Base-by-base conservation (phyloP, 2,113 vertebrate genomes). In the Chinchilla lanigera region DNA sequence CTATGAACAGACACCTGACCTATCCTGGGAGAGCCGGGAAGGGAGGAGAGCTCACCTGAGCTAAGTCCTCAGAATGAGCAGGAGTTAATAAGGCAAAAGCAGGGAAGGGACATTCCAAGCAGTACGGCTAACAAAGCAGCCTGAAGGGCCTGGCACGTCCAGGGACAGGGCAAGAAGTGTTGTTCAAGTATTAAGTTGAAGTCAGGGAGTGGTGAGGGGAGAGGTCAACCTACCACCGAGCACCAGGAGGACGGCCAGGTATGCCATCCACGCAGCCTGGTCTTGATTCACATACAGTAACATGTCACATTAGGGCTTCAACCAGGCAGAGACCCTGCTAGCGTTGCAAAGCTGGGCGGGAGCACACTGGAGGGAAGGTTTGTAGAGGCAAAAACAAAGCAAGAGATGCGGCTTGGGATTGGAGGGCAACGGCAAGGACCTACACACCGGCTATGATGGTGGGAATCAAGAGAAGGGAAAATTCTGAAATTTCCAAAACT, bases 21-120 rank as follows among this genome's bases (percentile, higher is more conserved):
- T 84, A 77, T 63, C 58, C 95, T 89, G 22, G 26, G 80, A 97
- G 58, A 47, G 56, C 61, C 67, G 44, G 26, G 54, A 58, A 97
- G 91, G 87, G 82, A 96, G 69, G 75, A 89, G 65, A 60, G 69
- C 44, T 65, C 75, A 89, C 63, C 41, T 80, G 30, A 58, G 33
- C 44, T 78, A 69, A 71, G 58, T 67, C 26, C 47, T 90, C 63
- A 47, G 85, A 35, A 86, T 52, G 28, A 89, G 41, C 61, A 73
- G 35, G 26, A 52, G 33, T 81, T 69, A 26, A 20, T 41, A 73
- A 82, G 52, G 41, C 50, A 85, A 88, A 95, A 61, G 58, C 87
- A 92, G 26, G 86, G 69, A 92, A 88, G 87, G 33, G 50, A 92
- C 89, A 93, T 78, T 93, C 86, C 84, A 90, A 92, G 50, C 3